These are phyloP conservation scores for Campoletis raptor DNA, from an alignment of 2,888 invertebrate genomes.

Conservation along the genomic window DNA sequence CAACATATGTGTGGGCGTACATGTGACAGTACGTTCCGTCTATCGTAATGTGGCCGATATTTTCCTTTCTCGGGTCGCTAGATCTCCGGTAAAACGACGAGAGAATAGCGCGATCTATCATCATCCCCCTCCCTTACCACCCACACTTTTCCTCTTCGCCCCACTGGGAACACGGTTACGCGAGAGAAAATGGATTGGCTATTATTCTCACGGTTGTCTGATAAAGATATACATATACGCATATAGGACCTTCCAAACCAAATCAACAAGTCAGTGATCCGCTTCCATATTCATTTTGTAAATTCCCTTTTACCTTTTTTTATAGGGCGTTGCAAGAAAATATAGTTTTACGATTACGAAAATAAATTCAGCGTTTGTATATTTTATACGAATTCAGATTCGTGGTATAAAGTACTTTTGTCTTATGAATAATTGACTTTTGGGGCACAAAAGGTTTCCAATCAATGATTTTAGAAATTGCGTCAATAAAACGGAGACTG, in stretches of 20 bases:
- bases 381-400: background rate
- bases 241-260: constrained; percentile 10
- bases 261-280: constrained; percentile 5
- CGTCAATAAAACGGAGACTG: background rate
- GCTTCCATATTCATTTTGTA: background rate
- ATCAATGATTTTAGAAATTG: background rate
- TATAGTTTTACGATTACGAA: background rate
- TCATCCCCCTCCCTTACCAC: constrained; percentile 9
- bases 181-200: constrained; percentile 66
- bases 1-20: background rate
- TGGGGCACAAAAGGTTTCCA: background rate
- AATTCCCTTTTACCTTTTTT: background rate
- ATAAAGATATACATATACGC: constrained; percentile 3
- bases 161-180: constrained; percentile 22
- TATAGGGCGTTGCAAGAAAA: background rate
- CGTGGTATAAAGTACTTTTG: background rate
- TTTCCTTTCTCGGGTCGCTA: constrained; percentile 32
- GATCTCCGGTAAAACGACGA: constrained; percentile 54
- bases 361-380: background rate
- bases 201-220: constrained; percentile 58
- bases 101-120: constrained; percentile 62
- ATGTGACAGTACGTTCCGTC: constrained; percentile 33
- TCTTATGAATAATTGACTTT: background rate
- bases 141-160: background rate
- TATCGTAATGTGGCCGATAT: constrained; percentile 52